A percentile compares a stretch with the other conserved stretches of the same genome.
Conservation (phyloP, 2,888 invertebrate species). For the Tipula helvola region DNA sequence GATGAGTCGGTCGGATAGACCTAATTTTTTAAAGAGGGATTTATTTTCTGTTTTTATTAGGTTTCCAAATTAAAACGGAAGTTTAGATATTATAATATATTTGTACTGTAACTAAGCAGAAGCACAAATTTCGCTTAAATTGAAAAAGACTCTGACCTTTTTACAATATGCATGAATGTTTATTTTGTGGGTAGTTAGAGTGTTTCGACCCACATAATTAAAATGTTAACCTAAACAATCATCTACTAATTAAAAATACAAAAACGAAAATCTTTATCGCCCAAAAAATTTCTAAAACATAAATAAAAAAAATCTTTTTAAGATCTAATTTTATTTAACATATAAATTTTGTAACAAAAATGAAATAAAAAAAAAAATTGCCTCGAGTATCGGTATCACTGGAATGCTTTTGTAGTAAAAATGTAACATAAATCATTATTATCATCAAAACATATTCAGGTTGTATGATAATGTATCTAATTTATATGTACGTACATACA, state of each 20-base stretch:
- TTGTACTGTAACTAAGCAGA: too few species aligned
- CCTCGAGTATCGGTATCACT: background rate
- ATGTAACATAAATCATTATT: background rate
- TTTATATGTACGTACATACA: background rate
- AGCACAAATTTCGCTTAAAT: too few species aligned
- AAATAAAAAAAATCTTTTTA: background rate
- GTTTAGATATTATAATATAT: too few species aligned
- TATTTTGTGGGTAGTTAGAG: background rate
- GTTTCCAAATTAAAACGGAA: too few species aligned
- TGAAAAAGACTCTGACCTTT: too few species aligned
- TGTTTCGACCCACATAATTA: background rate
- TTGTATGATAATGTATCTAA: background rate
- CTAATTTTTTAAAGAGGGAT: too few species aligned
- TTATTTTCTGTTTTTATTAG: too few species aligned
- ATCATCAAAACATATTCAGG: background rate
- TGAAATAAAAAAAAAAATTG: background rate
- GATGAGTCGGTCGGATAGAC: too few species aligned
- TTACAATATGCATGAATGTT: too few species aligned
- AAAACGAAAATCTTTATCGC: background rate
- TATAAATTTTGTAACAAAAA: background rate
- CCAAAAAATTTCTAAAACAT: background rate
- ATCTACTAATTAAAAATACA: background rate
- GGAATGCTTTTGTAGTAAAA: background rate
- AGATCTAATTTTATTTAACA: background rate
- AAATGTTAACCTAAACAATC: background rate